phyloP scores from a whole-genome alignment of 2,797 vertebrate genomes.

The Anguilla megastoma region DNA sequence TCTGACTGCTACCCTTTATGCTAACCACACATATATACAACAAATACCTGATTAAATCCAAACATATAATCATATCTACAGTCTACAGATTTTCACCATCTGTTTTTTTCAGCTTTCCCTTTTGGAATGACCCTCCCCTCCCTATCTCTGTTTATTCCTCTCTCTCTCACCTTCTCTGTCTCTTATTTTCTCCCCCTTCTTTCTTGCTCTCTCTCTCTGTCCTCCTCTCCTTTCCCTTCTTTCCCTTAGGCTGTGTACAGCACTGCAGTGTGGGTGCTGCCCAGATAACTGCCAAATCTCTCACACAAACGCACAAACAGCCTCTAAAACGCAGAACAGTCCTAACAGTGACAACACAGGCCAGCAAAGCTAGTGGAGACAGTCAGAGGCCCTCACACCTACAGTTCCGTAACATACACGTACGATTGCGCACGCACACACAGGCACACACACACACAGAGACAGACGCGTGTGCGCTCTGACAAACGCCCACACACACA shows the following conservation, averaged over 20 bases:
- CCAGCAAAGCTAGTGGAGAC: background rate
- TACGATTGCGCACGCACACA: constrained; percentile 17
- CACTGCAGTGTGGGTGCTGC: constrained; percentile 49
- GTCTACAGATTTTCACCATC: background rate
- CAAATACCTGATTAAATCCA: background rate
- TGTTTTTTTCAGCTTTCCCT: background rate
- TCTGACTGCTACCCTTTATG: background rate
- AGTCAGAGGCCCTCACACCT: background rate
- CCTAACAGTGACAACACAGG: background rate
- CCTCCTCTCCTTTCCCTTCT: background rate
- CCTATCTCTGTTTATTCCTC: background rate
- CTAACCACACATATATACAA: background rate
- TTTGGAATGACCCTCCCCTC: background rate
- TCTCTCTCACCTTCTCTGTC: background rate
- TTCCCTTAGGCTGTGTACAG: constrained; percentile 29
- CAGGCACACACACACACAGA: constrained; percentile 44
- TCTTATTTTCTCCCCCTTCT: background rate
- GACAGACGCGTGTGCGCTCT: background rate
- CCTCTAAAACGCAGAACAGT: background rate
- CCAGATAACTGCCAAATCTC: constrained; percentile 49
- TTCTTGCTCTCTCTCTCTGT: background rate
- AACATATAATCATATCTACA: background rate
- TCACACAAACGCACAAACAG: constrained; percentile 38
- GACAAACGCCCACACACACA: background rate
- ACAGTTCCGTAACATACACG: background rate